Evolutionary conservation across 1,140 invertebrate genomes (phyloP).

Genomic region (Forficula auricularia): DNA sequence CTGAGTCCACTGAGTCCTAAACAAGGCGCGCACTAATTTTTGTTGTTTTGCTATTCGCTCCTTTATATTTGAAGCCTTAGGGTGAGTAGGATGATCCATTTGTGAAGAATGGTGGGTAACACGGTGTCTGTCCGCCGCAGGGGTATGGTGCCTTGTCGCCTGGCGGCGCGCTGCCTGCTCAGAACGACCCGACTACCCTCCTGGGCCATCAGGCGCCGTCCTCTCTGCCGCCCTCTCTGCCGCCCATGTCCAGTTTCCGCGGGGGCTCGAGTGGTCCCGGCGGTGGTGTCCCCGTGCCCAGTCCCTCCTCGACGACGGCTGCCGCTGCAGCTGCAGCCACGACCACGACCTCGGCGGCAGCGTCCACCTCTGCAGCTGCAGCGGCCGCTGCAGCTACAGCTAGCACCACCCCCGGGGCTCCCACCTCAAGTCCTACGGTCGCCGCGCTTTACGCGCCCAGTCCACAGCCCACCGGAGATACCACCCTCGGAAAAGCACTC

Average conservation of each 20-base stretch:
- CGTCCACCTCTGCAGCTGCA: conserved; percentile 29
- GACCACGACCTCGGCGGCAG: conserved; percentile 29
- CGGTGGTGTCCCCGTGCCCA: conserved; percentile 13
- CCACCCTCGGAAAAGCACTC: conserved; percentile 60
- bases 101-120: too few species aligned
- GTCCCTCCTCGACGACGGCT: conserved; percentile 21
- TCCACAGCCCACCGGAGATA: conserved; percentile 32
- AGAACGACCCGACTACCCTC: conserved; percentile 15
- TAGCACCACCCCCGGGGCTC: conserved; percentile 25
- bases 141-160: conserved; percentile 39
- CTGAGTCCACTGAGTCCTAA: too few species aligned
- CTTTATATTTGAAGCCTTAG: too few species aligned
- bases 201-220: conserved; percentile 36
- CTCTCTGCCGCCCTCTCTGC: conserved; percentile 51
- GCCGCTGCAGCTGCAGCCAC: conserved; percentile 24
- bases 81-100: not conserved
- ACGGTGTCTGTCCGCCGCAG: conserved; percentile 33
- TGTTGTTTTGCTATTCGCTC: too few species aligned
- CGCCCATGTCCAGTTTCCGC: conserved; percentile 85
- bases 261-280: conserved; percentile 32
- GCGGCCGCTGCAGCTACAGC: conserved; percentile 27
- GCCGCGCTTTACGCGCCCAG: conserved; percentile 26
- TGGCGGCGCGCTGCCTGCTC: conserved; percentile 15
- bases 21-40: too few species aligned
- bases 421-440: conserved; percentile 30